Evolutionary conservation across 2,888 invertebrate genomes (phyloP).

Genomic region (Kuschelorhynchus macadamiae): DNA sequence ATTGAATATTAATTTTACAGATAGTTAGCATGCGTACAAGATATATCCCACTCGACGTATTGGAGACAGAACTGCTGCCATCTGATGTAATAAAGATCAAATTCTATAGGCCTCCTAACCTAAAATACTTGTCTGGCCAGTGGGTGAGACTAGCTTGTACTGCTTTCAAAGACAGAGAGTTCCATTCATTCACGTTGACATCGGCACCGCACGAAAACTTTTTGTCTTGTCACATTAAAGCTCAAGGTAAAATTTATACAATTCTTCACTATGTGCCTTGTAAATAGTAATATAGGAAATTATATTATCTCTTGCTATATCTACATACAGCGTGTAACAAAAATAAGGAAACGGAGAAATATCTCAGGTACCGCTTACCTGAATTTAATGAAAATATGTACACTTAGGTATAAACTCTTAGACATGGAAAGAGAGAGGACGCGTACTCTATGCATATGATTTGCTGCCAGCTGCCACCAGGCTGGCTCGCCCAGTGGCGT

Average conservation of each 20-base stretch:
- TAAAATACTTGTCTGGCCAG: slow-evolving; percentile 94
- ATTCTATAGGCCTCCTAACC: slow-evolving; percentile 94
- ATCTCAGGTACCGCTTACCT: no score
- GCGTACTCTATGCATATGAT: no score
- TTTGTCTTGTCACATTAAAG: slow-evolving; percentile 95
- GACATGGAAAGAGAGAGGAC: no score
- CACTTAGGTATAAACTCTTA: no score
- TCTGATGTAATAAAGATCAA: slow-evolving; percentile 95
- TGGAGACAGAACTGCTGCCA: slow-evolving; percentile 93
- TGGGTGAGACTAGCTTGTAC: slow-evolving; percentile 95
- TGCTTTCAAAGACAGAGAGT: slow-evolving; percentile 89
- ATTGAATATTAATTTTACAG: slow-evolving; percentile 66
- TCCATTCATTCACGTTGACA: slow-evolving; percentile 95
- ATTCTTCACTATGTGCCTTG: no score
- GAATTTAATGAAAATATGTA: no score
- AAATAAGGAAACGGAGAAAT: no score
- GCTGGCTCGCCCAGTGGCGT: no score
- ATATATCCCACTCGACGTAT: slow-evolving; percentile 92
- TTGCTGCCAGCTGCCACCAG: no score
- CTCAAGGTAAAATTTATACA: slow-evolving; percentile 71
- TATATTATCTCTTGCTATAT: no score
- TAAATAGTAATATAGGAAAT: no score
- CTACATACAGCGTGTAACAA: no score
- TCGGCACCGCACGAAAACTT: slow-evolving; percentile 97
- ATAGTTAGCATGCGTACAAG: slow-evolving; percentile 91